These are phyloP conservation scores for Amphiura filiformis DNA, from an alignment of 35 echinoderm and acorn worm genomes.

Conservation along the genomic window DNA sequence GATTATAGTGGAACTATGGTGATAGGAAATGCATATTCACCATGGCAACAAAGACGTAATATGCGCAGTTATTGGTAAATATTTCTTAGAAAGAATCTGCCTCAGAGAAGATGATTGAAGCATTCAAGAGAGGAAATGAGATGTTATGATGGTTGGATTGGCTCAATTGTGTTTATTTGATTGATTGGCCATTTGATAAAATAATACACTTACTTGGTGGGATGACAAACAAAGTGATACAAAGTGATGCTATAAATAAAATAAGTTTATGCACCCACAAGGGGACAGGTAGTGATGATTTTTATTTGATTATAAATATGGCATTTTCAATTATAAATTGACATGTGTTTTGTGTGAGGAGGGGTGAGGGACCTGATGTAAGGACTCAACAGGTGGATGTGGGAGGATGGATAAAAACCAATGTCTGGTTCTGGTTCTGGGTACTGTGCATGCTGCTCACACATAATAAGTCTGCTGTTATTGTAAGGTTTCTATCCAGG, in stretches of 20 bases:
- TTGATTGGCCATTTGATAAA: neutral
- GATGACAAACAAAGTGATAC: too few relatives aligned
- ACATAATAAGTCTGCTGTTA: too few relatives aligned
- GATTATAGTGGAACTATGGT: neutral
- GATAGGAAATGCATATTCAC: neutral
- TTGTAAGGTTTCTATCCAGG: too few relatives aligned
- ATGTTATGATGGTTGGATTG: neutral
- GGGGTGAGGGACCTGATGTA: too few relatives aligned
- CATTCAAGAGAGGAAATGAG: neutral
- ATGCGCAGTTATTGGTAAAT: neutral
- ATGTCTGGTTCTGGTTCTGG: too few relatives aligned
- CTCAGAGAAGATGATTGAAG: neutral
- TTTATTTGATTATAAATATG: neutral
- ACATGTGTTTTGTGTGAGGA: neutral
- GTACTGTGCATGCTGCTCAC: too few relatives aligned
- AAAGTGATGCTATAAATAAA: too few relatives aligned
- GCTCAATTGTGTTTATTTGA: neutral
- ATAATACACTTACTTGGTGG: neutral
- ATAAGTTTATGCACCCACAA: too few relatives aligned
- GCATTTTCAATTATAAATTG: neutral
- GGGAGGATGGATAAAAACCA: too few relatives aligned
- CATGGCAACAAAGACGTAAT: neutral
- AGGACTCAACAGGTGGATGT: too few relatives aligned
- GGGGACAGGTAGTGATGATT: neutral
- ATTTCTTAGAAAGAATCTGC: neutral